Base-by-base conservation (phyloP, 2,113 vertebrate genomes). In the Calyptommatus sinebrachiatus region DNA sequence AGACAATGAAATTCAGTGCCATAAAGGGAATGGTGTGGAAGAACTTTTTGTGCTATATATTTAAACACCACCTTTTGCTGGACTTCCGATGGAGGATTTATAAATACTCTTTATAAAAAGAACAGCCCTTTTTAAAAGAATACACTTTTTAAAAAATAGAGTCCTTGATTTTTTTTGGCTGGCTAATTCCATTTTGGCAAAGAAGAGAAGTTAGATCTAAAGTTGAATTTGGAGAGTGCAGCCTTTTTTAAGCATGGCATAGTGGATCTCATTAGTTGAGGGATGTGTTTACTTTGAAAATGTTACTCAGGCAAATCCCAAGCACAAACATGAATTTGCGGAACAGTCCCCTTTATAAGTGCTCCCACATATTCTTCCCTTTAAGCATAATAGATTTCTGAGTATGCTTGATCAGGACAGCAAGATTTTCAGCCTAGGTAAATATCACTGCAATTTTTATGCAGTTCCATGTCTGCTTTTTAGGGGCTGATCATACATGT, bases 1-100 rank as follows among this genome's bases (percentile, higher is more conserved):
- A 79, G 88, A 92, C 86, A 90, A 92, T 89, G 87, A 79, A 85
- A 83, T 91, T 88, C 88, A 90, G 87, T 26, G 86, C 80, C 41
- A 69, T 46, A 70, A 61, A 69, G 29, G 26, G n/a, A 24, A 22
- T 67, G 62, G 53, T 81, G 22, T 20, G 14, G 66, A 20, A 70
- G 20, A 2, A 83, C 88, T 90, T 89, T 84, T 81, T 88, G 18
- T 57, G 18, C 53, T 75, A 83, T 79, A 84, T 21, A 85, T 92
- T 90, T 85, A 82, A 87, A 50, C 76, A 82, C 83, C 8, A 1
- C 80, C 35, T 83, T 75, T 91, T 74, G 83, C 91, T 88, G 5
- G 9, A 0, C 85, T 82, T 83, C 48, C 62, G 20, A 41, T 79
- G 28, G n/a, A 53, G 75, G 63, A 21, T 66, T 67, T 77, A 67